phyloP scores from a whole-genome alignment of 2,797 vertebrate genomes.

The Acanthurus tractus region DNA sequence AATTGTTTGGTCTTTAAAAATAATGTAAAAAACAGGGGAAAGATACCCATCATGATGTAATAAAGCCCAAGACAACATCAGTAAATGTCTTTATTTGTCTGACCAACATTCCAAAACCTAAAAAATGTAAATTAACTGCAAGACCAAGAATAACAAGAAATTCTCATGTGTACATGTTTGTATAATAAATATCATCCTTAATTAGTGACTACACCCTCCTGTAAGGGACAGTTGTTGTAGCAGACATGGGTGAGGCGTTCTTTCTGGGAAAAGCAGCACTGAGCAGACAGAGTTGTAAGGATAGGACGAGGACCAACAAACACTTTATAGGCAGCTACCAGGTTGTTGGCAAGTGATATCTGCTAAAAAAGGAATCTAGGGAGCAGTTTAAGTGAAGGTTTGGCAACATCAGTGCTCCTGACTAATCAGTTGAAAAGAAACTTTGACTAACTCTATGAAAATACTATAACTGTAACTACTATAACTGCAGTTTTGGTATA shows the following conservation, averaged over 20 bases:
- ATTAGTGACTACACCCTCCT: constrained; percentile 64
- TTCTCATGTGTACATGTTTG: constrained; percentile 19
- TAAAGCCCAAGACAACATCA: not conserved
- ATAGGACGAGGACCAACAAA: constrained; percentile 5
- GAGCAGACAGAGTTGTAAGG: not conserved
- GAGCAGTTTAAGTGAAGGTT: not conserved
- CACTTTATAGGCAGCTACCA: not conserved
- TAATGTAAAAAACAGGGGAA: too few relatives aligned
- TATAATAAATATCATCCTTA: constrained; percentile 53
- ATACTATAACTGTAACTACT: too few relatives aligned
- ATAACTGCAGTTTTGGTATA: too few relatives aligned
- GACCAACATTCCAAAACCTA: not conserved
- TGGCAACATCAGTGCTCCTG: not conserved
- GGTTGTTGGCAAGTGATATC: not conserved
- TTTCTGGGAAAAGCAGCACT: not conserved
- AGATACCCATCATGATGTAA: too few relatives aligned
- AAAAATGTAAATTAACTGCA: not conserved
- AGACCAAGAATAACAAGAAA: not conserved
- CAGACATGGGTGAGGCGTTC: constrained; percentile 62
- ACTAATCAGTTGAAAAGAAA: not conserved
- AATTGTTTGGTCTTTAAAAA: not conserved
- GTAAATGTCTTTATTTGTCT: not conserved
- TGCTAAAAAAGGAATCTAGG: not conserved
- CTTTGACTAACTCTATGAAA: not conserved
- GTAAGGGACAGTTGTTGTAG: constrained; percentile 59